These are phyloP conservation scores for Herpailurus yagouaroundi DNA, from an alignment of 2,113 vertebrate species.

Conservation along the genomic window DNA sequence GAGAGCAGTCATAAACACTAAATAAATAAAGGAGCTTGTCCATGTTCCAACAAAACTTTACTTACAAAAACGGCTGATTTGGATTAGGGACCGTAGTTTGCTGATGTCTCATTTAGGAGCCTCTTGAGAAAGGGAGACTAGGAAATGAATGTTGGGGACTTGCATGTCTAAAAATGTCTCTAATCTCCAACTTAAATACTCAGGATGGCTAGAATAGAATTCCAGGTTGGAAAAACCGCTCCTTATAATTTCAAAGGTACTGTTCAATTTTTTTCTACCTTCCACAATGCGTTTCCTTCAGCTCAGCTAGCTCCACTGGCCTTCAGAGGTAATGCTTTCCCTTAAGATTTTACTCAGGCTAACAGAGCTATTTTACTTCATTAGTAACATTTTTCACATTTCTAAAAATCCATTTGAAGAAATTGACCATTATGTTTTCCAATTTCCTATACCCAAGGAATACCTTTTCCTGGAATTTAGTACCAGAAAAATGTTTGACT, in stretches of 20 bases:
- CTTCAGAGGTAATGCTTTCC: background rate
- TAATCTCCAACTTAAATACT: background rate
- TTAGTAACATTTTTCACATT: background rate
- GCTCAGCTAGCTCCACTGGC: background rate
- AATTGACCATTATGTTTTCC: background rate
- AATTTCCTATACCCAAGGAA: background rate
- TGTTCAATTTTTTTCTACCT: background rate
- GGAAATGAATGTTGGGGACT: background rate
- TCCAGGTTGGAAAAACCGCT: background rate
- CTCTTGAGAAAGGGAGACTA: background rate
- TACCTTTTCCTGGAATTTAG: conserved; percentile 26
- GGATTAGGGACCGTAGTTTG: background rate
- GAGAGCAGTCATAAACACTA: background rate
- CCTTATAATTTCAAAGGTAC: background rate
- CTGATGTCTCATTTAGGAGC: background rate
- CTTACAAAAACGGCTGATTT: background rate
- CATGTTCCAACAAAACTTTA: background rate
- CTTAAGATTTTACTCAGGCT: background rate
- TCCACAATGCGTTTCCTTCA: background rate
- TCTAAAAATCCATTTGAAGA: background rate
- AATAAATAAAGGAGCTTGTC: background rate
- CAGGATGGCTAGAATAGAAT: background rate
- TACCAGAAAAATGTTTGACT: conserved; percentile 19
- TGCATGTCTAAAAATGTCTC: background rate
- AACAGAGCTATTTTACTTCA: background rate